Base-by-base conservation (phyloP, 2,797 vertebrate genomes). In the Sciaenops ocellatus region DNA sequence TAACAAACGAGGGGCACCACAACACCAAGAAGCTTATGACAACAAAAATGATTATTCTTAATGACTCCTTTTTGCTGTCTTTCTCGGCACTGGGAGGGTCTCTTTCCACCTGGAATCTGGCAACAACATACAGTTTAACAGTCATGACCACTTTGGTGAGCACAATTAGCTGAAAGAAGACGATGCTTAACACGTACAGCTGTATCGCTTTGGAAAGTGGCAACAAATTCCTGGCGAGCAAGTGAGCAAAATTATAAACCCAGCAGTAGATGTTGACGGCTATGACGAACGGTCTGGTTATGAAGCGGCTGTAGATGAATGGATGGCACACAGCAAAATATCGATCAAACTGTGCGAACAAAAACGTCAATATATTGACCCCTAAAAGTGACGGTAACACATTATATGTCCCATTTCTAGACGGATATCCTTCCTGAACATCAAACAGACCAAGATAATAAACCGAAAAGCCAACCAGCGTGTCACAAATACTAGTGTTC, bases 401-500 rank as follows among this genome's bases (percentile, higher is more conserved):
- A 3, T 82, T 68, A 51, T 62, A 84, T 1, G 76, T 89, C 0
- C 77, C 76, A 3, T 91, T 91, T 71, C 70, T 91, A 1, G 89
- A 74, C 0, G 93, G 90, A 57, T 91, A 94, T 0, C 89, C 89
- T 48, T 95, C 94, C 9, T 91, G 78, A 0, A 92, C 91, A 13
- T 89, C 91, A 4, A 92, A 90, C 80, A 92, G 52, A 2, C 92
- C 88, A 0, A 90, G 76, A 3, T 93, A 92, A 66, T 69, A 92
- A 1, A 91, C 90, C 0, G 89, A 91, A 0, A 92, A 20, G 0
- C 92, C 90, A 0, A 86, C 51, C 15, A 92, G 62, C 0, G 89
- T 92, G 52, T 93, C 92, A 24, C 87, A 86, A 2, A 92, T 76
- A 69, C 95, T 95, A 5, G 95, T 95, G 89, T 94, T 95, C 6